These are phyloP conservation scores for Asteroscopus sphinx DNA, from an alignment of 2,888 invertebrate genomes.

Conservation along the genomic window DNA sequence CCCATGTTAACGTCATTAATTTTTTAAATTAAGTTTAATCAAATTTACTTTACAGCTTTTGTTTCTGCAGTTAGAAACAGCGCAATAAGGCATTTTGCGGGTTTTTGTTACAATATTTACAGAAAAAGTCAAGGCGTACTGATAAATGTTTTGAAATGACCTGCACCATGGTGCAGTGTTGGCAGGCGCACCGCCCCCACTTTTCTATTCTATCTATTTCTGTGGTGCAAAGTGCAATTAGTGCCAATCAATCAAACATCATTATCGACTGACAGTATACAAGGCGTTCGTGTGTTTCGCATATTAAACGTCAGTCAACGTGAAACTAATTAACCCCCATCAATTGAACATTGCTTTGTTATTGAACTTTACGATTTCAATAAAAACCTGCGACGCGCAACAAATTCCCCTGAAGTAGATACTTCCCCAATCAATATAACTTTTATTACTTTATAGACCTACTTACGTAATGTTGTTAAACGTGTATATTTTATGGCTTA, in stretches of 20 bases:
- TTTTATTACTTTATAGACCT: slow-evolving; percentile 19
- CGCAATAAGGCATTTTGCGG: no score
- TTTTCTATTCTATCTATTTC: no score
- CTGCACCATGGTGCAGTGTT: no score
- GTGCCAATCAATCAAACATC: slow-evolving; percentile 34
- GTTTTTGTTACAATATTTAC: no score
- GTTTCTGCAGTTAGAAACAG: no score
- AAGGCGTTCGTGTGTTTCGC: slow-evolving; percentile 42
- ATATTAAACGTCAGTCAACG: slow-evolving; percentile 49
- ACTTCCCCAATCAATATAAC: slow-evolving; percentile 12
- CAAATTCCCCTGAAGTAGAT: slow-evolving; percentile 14
- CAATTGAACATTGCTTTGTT: slow-evolving; percentile 54
- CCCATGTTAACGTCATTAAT: no score
- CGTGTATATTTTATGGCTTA: slow-evolving; percentile 18
- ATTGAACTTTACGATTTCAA: slow-evolving; percentile 55
- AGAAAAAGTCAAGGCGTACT: no score
- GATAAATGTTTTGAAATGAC: no score
- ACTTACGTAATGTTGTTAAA: slow-evolving; percentile 9
- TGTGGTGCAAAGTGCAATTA: slow-evolving; percentile 21
- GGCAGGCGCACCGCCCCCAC: no score
- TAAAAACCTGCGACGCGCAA: slow-evolving; percentile 11
- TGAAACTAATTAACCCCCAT: slow-evolving; percentile 58
- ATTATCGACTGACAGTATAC: slow-evolving; percentile 16
- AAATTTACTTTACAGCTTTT: no score
- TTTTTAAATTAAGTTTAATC: no score